Conservation (phyloP, 2,888 invertebrate genomes). For the Vesta saturnalis region DNA sequence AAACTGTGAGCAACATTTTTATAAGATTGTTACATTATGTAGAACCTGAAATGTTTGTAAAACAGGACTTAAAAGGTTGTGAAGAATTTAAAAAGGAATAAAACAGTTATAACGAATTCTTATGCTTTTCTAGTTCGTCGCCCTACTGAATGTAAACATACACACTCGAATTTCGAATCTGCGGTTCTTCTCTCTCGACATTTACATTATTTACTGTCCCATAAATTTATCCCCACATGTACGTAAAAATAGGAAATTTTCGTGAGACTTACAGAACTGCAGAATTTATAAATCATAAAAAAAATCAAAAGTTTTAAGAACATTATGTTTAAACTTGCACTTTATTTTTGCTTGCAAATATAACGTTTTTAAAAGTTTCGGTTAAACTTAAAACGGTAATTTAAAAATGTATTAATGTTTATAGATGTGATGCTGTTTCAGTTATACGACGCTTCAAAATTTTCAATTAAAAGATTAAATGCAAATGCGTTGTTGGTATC, state of each 20-base stretch:
- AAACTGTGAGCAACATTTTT: neutral
- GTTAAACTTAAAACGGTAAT: neutral
- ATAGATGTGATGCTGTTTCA: constrained; percentile 25
- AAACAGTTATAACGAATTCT: constrained; percentile 37
- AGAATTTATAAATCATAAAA: constrained; percentile 56
- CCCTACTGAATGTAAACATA: constrained; percentile 44
- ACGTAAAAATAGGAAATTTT: constrained; percentile 54
- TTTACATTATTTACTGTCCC: constrained; percentile 56
- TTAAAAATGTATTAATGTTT: neutral
- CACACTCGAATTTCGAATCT: constrained; percentile 42
- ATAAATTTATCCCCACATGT: constrained; percentile 56
- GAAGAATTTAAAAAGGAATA: constrained; percentile 16
- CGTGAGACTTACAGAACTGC: constrained; percentile 50
- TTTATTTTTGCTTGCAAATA: no score
- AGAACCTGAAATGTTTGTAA: neutral
- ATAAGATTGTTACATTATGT: neutral
- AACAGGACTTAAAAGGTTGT: constrained; percentile 5
- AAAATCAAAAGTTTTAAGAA: constrained; percentile 44
- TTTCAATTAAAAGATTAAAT: constrained; percentile 30
- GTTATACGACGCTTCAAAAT: constrained; percentile 24
- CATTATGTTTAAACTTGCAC: no score
- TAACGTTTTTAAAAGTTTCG: neutral
- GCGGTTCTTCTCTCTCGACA: constrained; percentile 45
- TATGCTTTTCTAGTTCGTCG: constrained; percentile 43
- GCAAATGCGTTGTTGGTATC: constrained; percentile 17